phyloP scores from a whole-genome alignment of 2,797 vertebrate species.

The Emys orbicularis region DNA sequence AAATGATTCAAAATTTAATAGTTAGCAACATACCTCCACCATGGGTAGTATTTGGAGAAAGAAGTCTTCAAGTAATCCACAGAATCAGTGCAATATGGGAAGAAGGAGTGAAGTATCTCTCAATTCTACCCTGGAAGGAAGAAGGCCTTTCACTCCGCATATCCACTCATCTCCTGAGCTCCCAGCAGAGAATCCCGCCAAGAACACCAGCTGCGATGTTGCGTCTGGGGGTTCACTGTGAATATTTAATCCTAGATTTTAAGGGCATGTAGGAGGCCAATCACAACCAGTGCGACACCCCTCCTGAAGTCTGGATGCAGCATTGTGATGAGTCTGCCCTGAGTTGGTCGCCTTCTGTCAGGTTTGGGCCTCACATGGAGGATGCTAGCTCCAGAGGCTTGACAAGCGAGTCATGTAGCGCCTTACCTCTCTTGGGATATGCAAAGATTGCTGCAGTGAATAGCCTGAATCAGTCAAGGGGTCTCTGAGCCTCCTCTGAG shows the following conservation, averaged over 20 bases:
- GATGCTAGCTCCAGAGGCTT: background rate
- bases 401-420: background rate
- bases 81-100: background rate
- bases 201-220: background rate
- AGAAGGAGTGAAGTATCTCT: background rate
- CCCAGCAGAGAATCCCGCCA: background rate
- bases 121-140: background rate
- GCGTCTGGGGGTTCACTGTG: background rate
- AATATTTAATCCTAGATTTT: background rate
- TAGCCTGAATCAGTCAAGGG: background rate
- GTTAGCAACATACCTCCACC: background rate
- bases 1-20: background rate
- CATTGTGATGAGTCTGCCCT: background rate
- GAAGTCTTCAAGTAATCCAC: background rate
- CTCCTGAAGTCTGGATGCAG: background rate
- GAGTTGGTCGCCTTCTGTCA: background rate
- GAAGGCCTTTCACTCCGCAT: fast-evolving
- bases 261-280: background rate
- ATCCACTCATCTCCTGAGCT: fast-evolving
- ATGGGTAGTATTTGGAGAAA: background rate
- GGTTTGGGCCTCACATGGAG: too few species aligned
- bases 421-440: background rate
- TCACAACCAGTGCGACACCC: too few species aligned
- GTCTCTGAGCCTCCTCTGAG: background rate
- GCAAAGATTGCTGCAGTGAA: background rate